These are phyloP conservation scores for Apamea sordens DNA, from an alignment of 2,888 invertebrate genomes.

Conservation along the genomic window DNA sequence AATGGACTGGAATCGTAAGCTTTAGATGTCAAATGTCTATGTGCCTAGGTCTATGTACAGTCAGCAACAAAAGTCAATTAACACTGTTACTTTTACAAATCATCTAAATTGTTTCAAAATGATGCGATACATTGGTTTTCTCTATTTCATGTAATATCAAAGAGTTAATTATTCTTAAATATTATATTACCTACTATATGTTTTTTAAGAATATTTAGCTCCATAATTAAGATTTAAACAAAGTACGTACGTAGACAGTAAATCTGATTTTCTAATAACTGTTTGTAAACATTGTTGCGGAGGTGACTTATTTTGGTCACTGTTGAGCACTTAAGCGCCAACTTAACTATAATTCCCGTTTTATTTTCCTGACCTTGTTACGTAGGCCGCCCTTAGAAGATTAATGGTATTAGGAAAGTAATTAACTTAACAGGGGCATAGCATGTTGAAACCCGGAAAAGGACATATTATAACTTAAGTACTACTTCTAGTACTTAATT, in stretches of 20 bases:
- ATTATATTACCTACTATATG: too few species aligned
- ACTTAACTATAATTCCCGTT: background rate
- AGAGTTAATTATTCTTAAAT: too few species aligned
- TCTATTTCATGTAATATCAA: too few species aligned
- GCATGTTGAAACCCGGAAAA: background rate
- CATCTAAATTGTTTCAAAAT: too few species aligned
- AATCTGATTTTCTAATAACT: background rate
- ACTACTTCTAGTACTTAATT: background rate
- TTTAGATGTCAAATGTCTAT: background rate
- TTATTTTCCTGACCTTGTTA: background rate
- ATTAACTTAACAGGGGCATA: background rate
- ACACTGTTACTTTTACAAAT: too few species aligned
- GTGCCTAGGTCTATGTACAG: too few species aligned
- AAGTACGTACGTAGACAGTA: background rate
- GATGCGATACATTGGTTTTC: too few species aligned
- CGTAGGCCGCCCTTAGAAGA: background rate
- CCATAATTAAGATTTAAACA: too few species aligned
- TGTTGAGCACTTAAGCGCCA: background rate
- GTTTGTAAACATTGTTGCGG: background rate
- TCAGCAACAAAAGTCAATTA: too few species aligned
- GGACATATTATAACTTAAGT: background rate
- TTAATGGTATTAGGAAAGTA: background rate
- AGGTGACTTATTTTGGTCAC: background rate
- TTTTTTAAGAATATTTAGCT: too few species aligned
- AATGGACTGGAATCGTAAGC: slow-evolving; percentile 5